Percentiles rank a stretch among this genome's conserved stretches.
These are phyloP conservation scores for Drosophila quadrilineata DNA, from an alignment of 1,140 invertebrate species.

Conservation along the genomic window DNA sequence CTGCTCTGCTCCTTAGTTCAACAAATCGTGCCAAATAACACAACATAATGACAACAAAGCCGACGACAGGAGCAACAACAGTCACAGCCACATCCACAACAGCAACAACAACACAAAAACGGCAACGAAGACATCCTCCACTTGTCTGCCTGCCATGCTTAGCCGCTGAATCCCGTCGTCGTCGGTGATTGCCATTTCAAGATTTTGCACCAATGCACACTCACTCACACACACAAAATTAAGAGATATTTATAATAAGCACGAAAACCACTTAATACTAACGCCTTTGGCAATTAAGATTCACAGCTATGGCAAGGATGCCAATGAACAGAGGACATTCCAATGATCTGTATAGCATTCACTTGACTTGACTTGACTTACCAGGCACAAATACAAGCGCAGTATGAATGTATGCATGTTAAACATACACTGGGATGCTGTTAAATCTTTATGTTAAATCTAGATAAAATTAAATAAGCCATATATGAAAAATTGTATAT, in stretches of 20 bases:
- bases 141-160: slow-evolving; percentile 39
- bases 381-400: background rate
- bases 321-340: no score
- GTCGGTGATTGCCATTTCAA: slow-evolving; percentile 79
- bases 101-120: no score
- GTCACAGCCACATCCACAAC: no score
- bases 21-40: slow-evolving; percentile 81
- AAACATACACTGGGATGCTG: background rate
- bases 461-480: no score
- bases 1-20: slow-evolving; percentile 65
- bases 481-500: no score
- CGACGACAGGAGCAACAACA: slow-evolving; percentile 57
- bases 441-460: no score
- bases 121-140: slow-evolving; percentile 62
- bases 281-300: slow-evolving; percentile 81
- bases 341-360: slow-evolving; percentile 13
- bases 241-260: slow-evolving; percentile 81
- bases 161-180: slow-evolving; percentile 1
- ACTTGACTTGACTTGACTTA: no score
- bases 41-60: slow-evolving; percentile 78
- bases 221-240: slow-evolving; percentile 53
- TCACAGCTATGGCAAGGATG: slow-evolving; percentile 60
- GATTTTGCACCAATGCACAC: slow-evolving; percentile 54
- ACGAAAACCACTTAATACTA: slow-evolving; percentile 81
- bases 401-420: no score